Conservation (phyloP, 2,797 vertebrate genomes). For the Pseudochirops corinnae region DNA sequence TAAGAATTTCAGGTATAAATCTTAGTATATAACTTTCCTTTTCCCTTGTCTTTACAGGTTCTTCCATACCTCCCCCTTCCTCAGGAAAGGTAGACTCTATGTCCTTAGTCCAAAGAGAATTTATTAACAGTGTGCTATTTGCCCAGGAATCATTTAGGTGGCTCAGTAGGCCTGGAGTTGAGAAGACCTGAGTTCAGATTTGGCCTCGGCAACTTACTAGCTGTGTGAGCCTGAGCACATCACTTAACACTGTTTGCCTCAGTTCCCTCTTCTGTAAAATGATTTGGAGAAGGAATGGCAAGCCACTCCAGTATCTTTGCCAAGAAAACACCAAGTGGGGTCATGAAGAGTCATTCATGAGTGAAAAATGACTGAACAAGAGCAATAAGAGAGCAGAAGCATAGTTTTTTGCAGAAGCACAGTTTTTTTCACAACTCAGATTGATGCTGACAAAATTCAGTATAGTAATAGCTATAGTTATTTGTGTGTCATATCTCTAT, state of each 20-base stretch:
- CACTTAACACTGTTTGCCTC: neutral
- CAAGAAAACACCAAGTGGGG: neutral
- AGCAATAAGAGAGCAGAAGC: neutral
- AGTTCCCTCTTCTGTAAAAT: conserved; percentile 12
- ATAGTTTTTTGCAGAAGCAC: too few relatives aligned
- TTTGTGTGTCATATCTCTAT: too few relatives aligned
- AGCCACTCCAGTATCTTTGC: neutral
- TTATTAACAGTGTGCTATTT: neutral
- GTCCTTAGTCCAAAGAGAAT: neutral
- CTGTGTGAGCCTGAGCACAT: neutral
- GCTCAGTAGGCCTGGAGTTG: neutral
- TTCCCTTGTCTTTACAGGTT: neutral
- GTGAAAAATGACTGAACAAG: neutral
- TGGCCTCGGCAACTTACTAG: neutral
- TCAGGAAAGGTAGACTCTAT: neutral
- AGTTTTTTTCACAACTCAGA: neutral
- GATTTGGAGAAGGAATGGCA: neutral
- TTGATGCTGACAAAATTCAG: neutral
- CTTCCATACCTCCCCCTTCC: neutral
- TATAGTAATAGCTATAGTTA: too few relatives aligned
- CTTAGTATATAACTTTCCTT: neutral
- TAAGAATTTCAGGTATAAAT: neutral
- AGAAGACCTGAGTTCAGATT: neutral
- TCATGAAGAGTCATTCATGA: neutral
- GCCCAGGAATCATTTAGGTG: neutral